Percentiles rank a stretch among this genome's conserved stretches.
Evolutionary conservation across 2,797 vertebrate species (phyloP).

Genomic region (Tapera naevia): DNA sequence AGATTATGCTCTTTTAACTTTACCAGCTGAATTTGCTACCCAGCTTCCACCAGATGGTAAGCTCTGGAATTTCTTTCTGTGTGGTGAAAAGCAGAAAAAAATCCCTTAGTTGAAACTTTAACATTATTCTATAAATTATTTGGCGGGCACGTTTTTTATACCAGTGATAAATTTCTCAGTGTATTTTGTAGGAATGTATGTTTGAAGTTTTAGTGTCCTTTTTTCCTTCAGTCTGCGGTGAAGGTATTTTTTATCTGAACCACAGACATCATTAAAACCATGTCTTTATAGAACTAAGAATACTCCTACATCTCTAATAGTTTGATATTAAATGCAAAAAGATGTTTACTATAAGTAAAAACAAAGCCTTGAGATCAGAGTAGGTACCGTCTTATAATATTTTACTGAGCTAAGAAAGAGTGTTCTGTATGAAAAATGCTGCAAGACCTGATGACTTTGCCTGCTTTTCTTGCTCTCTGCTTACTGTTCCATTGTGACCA

Average conservation of each 20-base stretch:
- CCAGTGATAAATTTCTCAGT: neutral
- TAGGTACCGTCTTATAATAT: neutral
- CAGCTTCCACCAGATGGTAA: conserved; percentile 96
- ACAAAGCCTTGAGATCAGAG: neutral
- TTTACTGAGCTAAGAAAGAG: neutral
- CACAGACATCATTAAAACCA: neutral
- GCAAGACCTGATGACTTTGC: neutral
- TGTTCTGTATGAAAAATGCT: neutral
- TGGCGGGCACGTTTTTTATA: neutral
- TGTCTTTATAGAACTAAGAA: neutral
- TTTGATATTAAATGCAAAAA: neutral
- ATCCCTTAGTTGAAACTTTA: neutral
- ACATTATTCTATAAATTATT: neutral
- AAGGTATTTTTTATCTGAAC: neutral
- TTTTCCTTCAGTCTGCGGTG: neutral
- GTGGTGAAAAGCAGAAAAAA: neutral
- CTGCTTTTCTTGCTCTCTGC: neutral
- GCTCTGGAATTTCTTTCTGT: neutral
- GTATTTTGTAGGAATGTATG: neutral
- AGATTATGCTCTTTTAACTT: conserved; percentile 94
- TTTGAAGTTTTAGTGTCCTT: neutral
- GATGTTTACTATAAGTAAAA: neutral
- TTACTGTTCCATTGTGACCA: neutral
- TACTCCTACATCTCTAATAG: neutral
- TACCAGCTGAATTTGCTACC: conserved; percentile 96